Evolutionary conservation across 2,888 invertebrate genomes (phyloP).

Genomic region (Chironomus tentans): DNA sequence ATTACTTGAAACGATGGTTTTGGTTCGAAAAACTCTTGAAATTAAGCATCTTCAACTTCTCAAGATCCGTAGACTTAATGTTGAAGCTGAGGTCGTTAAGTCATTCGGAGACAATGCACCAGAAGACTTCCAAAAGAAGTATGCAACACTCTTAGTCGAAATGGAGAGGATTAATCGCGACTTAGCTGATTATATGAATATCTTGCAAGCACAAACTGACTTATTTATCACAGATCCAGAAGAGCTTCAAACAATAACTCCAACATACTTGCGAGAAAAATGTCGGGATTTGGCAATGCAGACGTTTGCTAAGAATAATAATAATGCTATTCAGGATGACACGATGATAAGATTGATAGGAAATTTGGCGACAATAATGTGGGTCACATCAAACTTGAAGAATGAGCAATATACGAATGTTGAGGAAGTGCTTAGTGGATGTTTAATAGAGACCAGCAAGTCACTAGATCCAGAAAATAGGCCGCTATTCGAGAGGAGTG

Average conservation of each 20-base stretch:
- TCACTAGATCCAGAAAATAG: constrained; percentile 67
- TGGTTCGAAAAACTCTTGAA: constrained; percentile 74
- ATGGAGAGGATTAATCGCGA: constrained; percentile 86
- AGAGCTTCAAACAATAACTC: constrained; percentile 76
- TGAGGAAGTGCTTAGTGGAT: constrained; percentile 32
- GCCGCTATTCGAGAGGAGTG: constrained; percentile 71
- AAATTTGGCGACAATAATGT: constrained; percentile 78
- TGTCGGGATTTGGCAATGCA: constrained; percentile 76
- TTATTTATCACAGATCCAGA: constrained; percentile 83
- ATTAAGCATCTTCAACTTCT: constrained; percentile 74
- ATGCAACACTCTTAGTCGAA: constrained; percentile 79
- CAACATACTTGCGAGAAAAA: constrained; percentile 77
- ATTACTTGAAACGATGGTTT: constrained; percentile 76
- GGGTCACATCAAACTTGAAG: constrained; percentile 38
- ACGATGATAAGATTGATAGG: constrained; percentile 70
- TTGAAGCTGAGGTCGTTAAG: constrained; percentile 78
- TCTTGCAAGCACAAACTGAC: constrained; percentile 73
- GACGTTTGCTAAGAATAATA: constrained; percentile 66
- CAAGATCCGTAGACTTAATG: constrained; percentile 75
- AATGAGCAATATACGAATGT: constrained; percentile 24
- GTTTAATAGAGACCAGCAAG: constrained; percentile 66
- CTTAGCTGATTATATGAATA: constrained; percentile 73
- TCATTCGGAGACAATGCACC: constrained; percentile 69
- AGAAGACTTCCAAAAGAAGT: constrained; percentile 82
- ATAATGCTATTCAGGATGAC: constrained; percentile 49